These are phyloP conservation scores for Tretioscincus oriximinensis DNA, from an alignment of 2,113 vertebrate species.

Conservation along the genomic window DNA sequence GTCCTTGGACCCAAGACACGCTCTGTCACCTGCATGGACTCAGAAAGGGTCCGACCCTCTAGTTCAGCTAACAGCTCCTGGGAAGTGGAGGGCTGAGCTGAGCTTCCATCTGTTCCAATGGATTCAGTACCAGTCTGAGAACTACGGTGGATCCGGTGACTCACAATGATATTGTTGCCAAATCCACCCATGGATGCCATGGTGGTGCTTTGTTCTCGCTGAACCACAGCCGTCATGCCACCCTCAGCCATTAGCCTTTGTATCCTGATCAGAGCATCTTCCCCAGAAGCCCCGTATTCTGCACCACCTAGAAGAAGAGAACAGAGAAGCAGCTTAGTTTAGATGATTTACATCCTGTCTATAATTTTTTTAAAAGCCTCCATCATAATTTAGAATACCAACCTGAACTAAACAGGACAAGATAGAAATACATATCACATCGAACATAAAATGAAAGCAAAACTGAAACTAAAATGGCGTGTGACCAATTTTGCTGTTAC, in stretches of 20 bases:
- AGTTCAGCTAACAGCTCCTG: conserved; percentile 70
- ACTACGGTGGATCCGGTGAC: conserved; percentile 95
- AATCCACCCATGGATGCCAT: conserved; percentile 99
- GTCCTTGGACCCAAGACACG: conserved; percentile 65
- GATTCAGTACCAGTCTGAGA: conserved; percentile 87
- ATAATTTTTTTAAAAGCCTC: neutral
- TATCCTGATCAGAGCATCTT: conserved; percentile 92
- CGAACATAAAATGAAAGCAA: neutral
- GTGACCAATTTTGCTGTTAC: too few species aligned
- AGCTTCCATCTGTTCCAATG: conserved; percentile 50
- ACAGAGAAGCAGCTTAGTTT: conserved; percentile 1
- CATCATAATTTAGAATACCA: neutral
- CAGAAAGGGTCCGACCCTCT: conserved; percentile 56
- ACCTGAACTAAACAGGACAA: neutral
- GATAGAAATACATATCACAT: neutral
- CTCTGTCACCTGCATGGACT: conserved; percentile 66
- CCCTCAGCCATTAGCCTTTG: conserved; percentile 94
- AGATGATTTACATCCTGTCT: neutral
- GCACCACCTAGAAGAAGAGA: conserved; percentile 72
- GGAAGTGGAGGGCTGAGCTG: conserved; percentile 67
- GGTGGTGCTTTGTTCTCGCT: conserved; percentile 97
- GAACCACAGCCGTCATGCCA: conserved; percentile 97
- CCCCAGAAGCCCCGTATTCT: conserved; percentile 76
- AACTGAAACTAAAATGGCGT: neutral
- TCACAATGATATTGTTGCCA: conserved; percentile 98